Conservation (phyloP, 2,113 vertebrate species). For the Pyrgilauda ruficollis region DNA sequence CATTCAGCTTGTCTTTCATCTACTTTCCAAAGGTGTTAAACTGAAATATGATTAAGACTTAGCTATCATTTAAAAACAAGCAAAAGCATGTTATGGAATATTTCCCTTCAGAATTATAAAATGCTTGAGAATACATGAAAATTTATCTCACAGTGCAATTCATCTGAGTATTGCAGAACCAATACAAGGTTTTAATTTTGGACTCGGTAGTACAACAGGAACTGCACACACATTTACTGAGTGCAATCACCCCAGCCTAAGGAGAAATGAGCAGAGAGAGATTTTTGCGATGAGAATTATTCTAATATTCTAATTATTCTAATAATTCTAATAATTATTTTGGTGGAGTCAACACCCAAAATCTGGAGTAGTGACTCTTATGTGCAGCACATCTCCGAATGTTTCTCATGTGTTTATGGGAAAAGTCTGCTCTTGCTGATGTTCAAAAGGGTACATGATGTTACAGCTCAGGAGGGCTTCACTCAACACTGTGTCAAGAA, state of each 20-base stretch:
- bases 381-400: neutral
- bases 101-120: neutral
- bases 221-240: neutral
- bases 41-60: neutral
- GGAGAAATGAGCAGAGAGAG: neutral
- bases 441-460: rapidly evolving
- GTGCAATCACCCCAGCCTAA: neutral
- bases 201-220: neutral
- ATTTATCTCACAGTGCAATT: neutral
- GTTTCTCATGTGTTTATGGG: neutral
- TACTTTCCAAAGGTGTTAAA: neutral
- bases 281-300: neutral
- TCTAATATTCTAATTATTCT: neutral
- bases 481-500: neutral
- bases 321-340: no score
- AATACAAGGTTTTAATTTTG: neutral
- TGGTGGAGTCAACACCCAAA: neutral
- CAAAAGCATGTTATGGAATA: neutral
- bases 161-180: neutral
- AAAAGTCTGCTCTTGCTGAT: neutral
- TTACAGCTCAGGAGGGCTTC: neutral
- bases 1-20: neutral
- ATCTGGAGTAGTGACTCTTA: neutral
- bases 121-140: neutral
- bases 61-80: neutral